phyloP scores from a whole-genome alignment of 2,113 vertebrate genomes.

The Poeciliopsis occidentalis region DNA sequence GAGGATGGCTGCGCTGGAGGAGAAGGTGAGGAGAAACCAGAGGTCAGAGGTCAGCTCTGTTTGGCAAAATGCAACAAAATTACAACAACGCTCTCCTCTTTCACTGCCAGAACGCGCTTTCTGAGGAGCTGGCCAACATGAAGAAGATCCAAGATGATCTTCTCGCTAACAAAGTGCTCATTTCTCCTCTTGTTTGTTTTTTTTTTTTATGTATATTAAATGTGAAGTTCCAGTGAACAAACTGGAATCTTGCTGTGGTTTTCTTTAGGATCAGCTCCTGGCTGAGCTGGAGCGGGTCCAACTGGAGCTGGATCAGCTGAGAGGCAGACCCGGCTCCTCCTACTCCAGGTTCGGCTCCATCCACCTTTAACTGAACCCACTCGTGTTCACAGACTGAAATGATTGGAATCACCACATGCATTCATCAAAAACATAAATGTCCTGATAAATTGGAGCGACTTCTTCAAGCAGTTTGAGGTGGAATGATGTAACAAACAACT shows the following conservation, averaged over 20 bases:
- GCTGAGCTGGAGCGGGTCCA: conserved; percentile 91
- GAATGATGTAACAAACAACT: too few species aligned
- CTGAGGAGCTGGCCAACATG: conserved; percentile 92
- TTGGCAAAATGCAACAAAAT: background rate
- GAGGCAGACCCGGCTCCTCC: conserved; percentile 85
- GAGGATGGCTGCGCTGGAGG: conserved; percentile 92
- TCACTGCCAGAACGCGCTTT: conserved; percentile 85
- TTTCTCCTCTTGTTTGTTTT: background rate
- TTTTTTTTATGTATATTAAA: background rate
- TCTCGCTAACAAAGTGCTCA: conserved; percentile 87
- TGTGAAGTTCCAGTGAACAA: background rate
- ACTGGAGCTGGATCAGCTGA: conserved; percentile 90
- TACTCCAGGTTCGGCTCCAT: conserved; percentile 86
- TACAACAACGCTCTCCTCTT: background rate
- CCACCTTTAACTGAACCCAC: conserved; percentile 18
- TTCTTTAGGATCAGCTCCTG: conserved; percentile 86
- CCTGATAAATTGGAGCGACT: background rate
- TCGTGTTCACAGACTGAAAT: conserved; percentile 10
- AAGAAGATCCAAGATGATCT: conserved; percentile 94
- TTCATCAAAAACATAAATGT: background rate
- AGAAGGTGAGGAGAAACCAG: conserved; percentile 80
- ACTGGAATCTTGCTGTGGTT: background rate
- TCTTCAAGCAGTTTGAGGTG: background rate
- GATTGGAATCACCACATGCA: background rate
- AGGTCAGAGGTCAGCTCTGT: background rate